These are phyloP conservation scores for Siderastrea siderea DNA, from an alignment of 92 coral and sea anemone species.

Conservation along the genomic window DNA sequence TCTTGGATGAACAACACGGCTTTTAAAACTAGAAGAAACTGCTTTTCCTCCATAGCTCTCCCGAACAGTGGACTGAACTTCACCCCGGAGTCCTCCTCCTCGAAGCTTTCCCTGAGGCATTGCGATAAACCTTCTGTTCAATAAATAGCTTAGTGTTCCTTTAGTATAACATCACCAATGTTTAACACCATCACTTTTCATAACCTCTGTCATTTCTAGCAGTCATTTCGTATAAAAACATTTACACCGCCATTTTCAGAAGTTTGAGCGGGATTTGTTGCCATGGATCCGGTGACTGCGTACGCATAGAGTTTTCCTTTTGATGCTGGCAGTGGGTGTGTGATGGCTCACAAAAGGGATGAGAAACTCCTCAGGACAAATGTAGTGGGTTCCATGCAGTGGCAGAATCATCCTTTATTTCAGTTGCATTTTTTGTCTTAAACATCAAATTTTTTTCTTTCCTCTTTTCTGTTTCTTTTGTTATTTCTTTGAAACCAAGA, in stretches of 20 bases:
- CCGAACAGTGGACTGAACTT: constrained; percentile 83
- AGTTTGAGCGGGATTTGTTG: constrained; percentile 60
- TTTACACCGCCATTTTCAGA: constrained; percentile 27
- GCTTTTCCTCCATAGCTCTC: constrained; percentile 80
- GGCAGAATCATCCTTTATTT: too few relatives aligned
- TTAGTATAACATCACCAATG: background rate
- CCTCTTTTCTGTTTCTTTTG: too few relatives aligned
- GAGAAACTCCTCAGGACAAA: too few relatives aligned
- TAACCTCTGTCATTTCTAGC: background rate
- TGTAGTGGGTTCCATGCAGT: too few relatives aligned
- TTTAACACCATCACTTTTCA: background rate
- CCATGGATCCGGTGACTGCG: constrained; percentile 40
- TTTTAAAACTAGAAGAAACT: constrained; percentile 74
- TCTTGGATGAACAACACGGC: constrained; percentile 96
- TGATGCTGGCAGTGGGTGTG: background rate
- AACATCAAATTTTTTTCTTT: too few relatives aligned
- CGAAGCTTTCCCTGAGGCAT: constrained; percentile 58
- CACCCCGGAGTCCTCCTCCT: constrained; percentile 82
- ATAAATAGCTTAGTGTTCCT: background rate
- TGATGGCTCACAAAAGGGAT: background rate
- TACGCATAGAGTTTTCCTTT: background rate
- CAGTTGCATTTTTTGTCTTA: too few relatives aligned
- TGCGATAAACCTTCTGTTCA: background rate
- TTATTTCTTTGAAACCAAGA: too few relatives aligned
- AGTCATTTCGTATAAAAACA: constrained; percentile 1